Evolutionary conservation across 2,797 vertebrate genomes (phyloP).

Genomic region (Esox lucius): DNA sequence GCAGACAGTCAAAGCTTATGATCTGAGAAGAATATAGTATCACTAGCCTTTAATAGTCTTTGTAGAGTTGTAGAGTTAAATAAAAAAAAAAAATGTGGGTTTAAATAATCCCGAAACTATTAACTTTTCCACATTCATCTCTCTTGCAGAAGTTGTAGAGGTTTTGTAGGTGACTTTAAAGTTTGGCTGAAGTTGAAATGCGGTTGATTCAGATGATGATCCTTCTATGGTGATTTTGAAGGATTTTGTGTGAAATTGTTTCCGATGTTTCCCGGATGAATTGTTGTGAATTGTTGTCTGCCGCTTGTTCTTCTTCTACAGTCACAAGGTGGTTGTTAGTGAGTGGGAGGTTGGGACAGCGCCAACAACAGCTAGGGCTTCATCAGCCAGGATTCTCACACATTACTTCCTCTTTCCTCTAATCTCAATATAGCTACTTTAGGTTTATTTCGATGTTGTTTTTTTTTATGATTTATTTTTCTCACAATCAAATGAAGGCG

Average conservation of each 20-base stretch:
- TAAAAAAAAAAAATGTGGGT: too few relatives aligned
- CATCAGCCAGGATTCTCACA: slow-evolving; percentile 72
- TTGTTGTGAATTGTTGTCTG: neutral
- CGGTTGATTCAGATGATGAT: neutral
- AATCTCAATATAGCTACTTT: slow-evolving; percentile 1
- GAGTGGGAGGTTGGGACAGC: slow-evolving; percentile 5
- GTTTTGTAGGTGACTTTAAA: neutral
- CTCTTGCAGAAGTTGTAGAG: neutral
- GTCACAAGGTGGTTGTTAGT: neutral
- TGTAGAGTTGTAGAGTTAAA: neutral
- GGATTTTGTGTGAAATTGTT: neutral
- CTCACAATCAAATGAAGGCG: slow-evolving; percentile 5
- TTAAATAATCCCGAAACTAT: neutral
- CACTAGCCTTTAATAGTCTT: neutral
- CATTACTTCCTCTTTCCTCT: slow-evolving; percentile 26
- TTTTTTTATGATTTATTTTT: neutral
- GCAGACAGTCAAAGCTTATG: neutral
- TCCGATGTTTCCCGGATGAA: neutral
- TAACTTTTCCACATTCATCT: neutral
- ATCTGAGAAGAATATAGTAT: neutral
- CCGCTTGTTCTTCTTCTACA: neutral
- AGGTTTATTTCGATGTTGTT: too few relatives aligned
- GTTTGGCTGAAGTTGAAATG: neutral
- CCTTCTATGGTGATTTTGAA: neutral
- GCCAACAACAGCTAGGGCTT: too few relatives aligned